These are phyloP conservation scores for Centropus bengalensis DNA, from an alignment of 2,113 vertebrate genomes.

Conservation along the genomic window DNA sequence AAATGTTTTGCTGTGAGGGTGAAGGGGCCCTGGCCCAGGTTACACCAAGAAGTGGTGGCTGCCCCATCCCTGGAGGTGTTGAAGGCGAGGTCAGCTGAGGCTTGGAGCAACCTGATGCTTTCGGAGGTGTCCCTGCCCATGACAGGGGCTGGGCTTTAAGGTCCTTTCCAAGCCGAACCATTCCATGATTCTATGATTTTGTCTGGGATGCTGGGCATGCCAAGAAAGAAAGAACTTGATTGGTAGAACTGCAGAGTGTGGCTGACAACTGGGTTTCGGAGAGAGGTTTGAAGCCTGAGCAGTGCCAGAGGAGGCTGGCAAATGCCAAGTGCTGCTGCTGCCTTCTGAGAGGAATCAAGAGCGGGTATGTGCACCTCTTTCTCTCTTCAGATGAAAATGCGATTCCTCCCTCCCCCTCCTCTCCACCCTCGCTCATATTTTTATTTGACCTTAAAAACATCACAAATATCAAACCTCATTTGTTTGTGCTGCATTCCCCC, in stretches of 20 bases:
- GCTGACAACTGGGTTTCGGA: fast-evolving
- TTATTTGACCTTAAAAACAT: background rate
- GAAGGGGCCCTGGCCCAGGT: no score
- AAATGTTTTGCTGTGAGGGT: no score
- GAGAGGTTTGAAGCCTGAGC: background rate
- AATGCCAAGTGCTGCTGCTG: background rate
- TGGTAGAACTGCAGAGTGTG: background rate
- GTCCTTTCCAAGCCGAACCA: no score
- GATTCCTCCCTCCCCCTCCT: background rate
- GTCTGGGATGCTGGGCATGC: background rate
- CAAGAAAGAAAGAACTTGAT: background rate
- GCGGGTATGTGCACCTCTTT: background rate
- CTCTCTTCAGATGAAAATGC: background rate
- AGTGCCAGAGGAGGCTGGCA: background rate
- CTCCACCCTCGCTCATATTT: background rate
- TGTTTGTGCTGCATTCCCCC: background rate
- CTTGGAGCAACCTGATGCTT: no score
- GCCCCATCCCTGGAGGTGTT: no score
- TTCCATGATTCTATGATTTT: background rate
- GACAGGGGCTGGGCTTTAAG: no score
- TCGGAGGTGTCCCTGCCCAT: no score
- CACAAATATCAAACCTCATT: background rate
- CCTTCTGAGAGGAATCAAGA: background rate
- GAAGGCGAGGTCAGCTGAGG: no score
- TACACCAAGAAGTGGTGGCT: no score